Base-by-base conservation (phyloP, 2,888 invertebrate genomes). In the Drepanosiphum platanoidis region DNA sequence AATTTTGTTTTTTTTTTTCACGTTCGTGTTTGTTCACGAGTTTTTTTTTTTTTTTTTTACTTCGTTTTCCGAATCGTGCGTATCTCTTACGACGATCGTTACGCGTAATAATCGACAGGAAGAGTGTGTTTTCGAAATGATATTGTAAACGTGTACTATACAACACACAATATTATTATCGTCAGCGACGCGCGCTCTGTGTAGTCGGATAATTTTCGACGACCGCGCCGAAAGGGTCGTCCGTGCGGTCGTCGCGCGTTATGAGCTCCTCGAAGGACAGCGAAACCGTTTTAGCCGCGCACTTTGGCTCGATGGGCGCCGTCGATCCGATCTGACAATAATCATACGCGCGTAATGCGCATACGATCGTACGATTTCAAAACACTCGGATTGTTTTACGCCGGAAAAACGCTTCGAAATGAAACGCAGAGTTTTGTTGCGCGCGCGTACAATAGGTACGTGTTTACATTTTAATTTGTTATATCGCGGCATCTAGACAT, bases 41-140 rank as follows among this genome's bases (percentile, higher is more conserved):
- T 80, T 80, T 36, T 66, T 66, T 79, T 27, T 34, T 30, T 27
- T n/a, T 72, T 32, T 42, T 18, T n/a, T n/a, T 32, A 0, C 7
- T 30, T 58, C 34, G 8, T 27, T 27, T 18, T 52, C 27, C 39
- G 39, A 27, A 27, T 5, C 61, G 77, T 4, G 36, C 36, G 39
- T 79, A 79, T 79, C 79, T 79, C 18, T 68, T 52, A 68, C 46
- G 70, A 52, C 70, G 27, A 79, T 79, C 79, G 68, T 79, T 34
- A 46, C 42, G 30, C 64, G 64, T 39, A 30, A n/a, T n/a, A n/a
- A 80, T 70, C 27, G 80, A 70, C 70, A 27, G 42, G 46, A n/a
- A 34, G n/a, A 46, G 64, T 64, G 52, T 5, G 78, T 79, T 34
- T 75, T 75, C 18, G 13, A 75, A 75, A 79, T 9, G n/a, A 78